These are phyloP conservation scores for Chouioia cunea DNA, from an alignment of 2,888 invertebrate genomes.

Conservation along the genomic window DNA sequence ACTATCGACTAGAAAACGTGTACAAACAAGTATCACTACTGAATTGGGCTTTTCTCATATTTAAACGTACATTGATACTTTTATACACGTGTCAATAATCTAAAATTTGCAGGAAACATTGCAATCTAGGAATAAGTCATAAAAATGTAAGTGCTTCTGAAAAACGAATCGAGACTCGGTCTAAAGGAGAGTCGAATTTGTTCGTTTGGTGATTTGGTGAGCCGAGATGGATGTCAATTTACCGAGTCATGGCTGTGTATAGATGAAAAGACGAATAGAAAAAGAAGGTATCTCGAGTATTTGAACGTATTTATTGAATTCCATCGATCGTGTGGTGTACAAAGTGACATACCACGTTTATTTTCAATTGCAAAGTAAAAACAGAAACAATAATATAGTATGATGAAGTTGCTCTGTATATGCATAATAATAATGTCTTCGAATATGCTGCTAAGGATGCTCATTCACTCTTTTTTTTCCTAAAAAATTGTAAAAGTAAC, in stretches of 20 bases:
- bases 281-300: not conserved
- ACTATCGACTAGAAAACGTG: constrained; percentile 39
- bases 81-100: constrained; percentile 31
- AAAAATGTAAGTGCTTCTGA: constrained; percentile 26
- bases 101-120: constrained; percentile 20
- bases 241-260: too few species aligned
- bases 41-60: not conserved
- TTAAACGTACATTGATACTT: too few species aligned
- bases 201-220: too few species aligned
- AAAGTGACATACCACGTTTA: too few species aligned
- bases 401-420: too few species aligned
- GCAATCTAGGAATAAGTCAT: constrained; percentile 20
- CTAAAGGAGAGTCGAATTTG: too few species aligned
- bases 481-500: constrained; percentile 32
- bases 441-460: constrained; percentile 38
- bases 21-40: constrained; percentile 40
- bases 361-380: too few species aligned
- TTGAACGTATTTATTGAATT: not conserved
- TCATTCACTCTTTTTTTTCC: constrained; percentile 38
- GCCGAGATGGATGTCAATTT: too few species aligned
- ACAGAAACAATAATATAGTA: too few species aligned
- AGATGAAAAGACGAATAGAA: too few species aligned
- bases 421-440: constrained; percentile 5
- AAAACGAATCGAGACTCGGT: not conserved
- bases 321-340: too few species aligned